Percentiles rank a stretch among this genome's conserved stretches.
Evolutionary conservation across 2,113 vertebrate species (phyloP).

Genomic region (Litocranius walleri): DNA sequence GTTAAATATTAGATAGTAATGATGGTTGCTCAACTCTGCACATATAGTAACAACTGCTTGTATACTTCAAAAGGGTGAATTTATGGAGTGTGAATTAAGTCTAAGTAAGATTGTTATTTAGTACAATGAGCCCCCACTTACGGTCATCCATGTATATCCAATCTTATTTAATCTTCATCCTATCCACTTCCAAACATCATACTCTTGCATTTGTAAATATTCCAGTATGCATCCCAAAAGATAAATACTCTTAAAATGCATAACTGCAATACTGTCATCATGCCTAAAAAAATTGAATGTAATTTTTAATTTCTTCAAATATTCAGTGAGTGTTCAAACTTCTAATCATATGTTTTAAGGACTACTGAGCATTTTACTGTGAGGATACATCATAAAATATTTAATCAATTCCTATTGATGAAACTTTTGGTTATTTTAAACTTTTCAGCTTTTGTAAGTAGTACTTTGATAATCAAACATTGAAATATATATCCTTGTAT

Average conservation of each 20-base stretch:
- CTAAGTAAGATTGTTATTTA: background rate
- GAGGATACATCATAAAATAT: background rate
- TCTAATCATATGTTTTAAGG: constrained; percentile 5
- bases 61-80: background rate
- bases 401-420: background rate
- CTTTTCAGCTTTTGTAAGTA: background rate
- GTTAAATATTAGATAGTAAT: background rate
- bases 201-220: constrained; percentile 25
- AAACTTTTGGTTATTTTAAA: background rate
- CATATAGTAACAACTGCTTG: background rate
- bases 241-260: background rate
- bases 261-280: background rate
- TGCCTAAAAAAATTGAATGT: background rate
- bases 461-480: background rate
- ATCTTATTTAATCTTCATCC: background rate
- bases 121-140: background rate
- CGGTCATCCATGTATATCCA: background rate
- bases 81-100: constrained; percentile 8
- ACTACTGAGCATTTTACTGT: background rate
- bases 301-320: background rate
- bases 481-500: background rate
- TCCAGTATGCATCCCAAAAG: background rate
- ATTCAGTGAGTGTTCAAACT: background rate
- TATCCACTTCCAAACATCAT: background rate
- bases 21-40: background rate